Evolutionary conservation across 1,140 invertebrate species (phyloP).

Genomic region (Procambarus virginalis): DNA sequence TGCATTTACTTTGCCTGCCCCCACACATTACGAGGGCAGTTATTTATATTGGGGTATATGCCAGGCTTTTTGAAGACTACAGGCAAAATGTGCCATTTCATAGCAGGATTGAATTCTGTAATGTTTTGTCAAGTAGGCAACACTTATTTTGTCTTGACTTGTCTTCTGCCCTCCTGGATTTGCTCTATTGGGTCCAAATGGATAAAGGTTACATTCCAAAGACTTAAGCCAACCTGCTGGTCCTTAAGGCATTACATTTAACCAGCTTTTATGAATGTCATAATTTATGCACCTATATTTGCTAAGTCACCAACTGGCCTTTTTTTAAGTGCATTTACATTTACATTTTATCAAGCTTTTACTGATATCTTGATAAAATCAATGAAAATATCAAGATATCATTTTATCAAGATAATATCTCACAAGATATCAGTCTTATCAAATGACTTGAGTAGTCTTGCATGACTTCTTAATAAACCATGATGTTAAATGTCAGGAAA

Average conservation of each 20-base stretch:
- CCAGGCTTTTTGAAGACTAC: not conserved
- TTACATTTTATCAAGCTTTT: not conserved
- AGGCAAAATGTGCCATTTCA: not conserved
- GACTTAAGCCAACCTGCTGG: not conserved
- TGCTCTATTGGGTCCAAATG: not conserved
- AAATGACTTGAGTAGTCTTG: no score
- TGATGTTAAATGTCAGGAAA: no score
- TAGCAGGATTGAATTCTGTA: not conserved
- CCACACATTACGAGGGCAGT: not conserved
- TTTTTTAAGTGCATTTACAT: not conserved
- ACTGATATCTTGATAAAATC: not conserved
- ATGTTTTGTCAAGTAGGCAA: not conserved
- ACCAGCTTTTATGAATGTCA: not conserved
- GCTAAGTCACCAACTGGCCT: not conserved
- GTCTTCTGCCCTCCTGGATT: not conserved
- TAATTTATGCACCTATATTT: not conserved
- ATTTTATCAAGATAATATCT: no score
- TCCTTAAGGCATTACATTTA: conserved; percentile 5
- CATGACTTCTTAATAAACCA: no score
- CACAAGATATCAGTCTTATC: no score
- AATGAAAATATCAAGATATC: no score
- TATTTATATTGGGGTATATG: not conserved
- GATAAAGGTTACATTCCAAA: not conserved
- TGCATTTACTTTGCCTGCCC: not conserved
- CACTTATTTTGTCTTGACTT: not conserved